These are phyloP conservation scores for Chloroclystis v-ata DNA, from an alignment of 2,888 invertebrate species.

Conservation along the genomic window DNA sequence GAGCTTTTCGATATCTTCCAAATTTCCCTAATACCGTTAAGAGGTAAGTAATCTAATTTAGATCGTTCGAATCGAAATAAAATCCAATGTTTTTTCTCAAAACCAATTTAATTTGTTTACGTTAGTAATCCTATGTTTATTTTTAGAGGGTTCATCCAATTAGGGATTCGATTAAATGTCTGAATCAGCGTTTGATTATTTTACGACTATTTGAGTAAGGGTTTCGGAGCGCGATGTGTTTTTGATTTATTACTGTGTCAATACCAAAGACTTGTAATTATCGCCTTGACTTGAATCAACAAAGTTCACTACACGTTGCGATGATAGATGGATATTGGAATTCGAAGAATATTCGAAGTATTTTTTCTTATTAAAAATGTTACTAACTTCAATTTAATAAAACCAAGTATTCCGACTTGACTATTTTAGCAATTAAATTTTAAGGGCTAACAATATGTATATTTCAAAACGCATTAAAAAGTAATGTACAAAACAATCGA, in stretches of 20 bases:
- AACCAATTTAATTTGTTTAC: constrained; percentile 37
- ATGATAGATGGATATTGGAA: neutral
- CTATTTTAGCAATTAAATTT: too few relatives aligned
- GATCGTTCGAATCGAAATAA: constrained; percentile 22
- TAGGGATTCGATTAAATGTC: constrained; percentile 35
- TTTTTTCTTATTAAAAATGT: too few relatives aligned
- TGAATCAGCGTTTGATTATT: constrained; percentile 22
- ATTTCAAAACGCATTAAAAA: neutral
- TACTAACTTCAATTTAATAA: too few relatives aligned
- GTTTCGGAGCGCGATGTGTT: constrained; percentile 5
- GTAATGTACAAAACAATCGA: neutral
- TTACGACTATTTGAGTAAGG: constrained; percentile 11
- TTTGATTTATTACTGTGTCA: constrained; percentile 3
- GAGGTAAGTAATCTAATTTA: constrained; percentile 24
- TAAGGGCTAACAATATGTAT: too few relatives aligned
- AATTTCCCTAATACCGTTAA: constrained; percentile 9
- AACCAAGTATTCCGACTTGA: too few relatives aligned
- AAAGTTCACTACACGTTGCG: neutral
- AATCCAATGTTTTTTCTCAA: constrained; percentile 30
- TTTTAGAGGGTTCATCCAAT: constrained; percentile 43
- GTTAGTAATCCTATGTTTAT: constrained; percentile 41
- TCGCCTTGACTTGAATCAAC: neutral
- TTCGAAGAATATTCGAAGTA: too few relatives aligned
- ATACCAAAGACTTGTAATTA: neutral
- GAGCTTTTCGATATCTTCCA: neutral